These are phyloP conservation scores for Acanthosepion lycidas DNA, from an alignment of 2,888 invertebrate species.

Conservation along the genomic window DNA sequence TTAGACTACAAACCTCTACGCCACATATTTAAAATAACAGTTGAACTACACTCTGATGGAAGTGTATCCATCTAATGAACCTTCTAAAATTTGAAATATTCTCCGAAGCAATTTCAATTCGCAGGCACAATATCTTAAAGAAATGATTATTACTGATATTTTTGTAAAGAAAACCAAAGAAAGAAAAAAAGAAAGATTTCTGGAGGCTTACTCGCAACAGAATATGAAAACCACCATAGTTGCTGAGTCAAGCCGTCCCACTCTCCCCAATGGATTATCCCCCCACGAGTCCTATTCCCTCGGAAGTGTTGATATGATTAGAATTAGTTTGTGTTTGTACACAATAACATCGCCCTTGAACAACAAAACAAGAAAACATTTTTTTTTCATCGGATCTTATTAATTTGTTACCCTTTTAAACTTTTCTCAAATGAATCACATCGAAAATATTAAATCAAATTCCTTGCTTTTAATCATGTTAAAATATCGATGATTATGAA, in stretches of 20 bases:
- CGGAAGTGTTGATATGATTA: neutral
- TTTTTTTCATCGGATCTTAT: neutral
- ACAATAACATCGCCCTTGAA: neutral
- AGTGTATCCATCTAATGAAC: neutral
- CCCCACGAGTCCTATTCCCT: neutral
- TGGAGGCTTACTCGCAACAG: neutral
- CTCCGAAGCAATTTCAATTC: neutral
- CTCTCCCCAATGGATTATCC: neutral
- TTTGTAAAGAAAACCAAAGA: neutral
- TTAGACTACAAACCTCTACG: no score
- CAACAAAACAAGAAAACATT: neutral
- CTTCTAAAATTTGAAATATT: neutral
- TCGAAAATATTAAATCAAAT: slow-evolving; percentile 4
- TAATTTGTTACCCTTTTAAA: neutral
- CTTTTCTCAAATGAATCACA: neutral
- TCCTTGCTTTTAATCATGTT: neutral
- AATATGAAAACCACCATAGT: neutral
- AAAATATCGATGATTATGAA: neutral
- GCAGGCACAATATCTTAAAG: neutral
- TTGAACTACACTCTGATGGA: neutral
- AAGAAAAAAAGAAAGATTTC: neutral
- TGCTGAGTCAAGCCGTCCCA: neutral
- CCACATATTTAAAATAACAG: no score
- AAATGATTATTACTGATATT: neutral
- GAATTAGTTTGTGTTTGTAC: slow-evolving; percentile 17